Evolutionary conservation across 2,888 invertebrate genomes (phyloP), one percentile per base, ranked within the genome.

Genomic region (Camptogramma bilineatum): DNA sequence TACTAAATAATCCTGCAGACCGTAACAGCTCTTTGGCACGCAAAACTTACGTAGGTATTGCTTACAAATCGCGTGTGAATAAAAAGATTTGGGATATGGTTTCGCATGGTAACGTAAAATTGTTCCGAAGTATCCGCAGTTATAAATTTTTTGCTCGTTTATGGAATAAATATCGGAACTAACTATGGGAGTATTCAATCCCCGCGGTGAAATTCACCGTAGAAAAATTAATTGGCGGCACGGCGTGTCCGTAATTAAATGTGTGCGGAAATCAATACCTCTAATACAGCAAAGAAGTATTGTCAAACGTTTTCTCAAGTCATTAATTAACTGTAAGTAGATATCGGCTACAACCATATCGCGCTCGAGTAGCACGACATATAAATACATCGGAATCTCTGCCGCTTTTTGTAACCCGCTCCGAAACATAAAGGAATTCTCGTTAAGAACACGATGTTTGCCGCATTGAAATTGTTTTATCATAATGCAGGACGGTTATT

Each of bases 401-500:
- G 65, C 60, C 54, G 72, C 79, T 78, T 70, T 78, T 83, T 79
- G 80, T 78, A 75, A 77, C 57, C 31, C 47, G 60, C 70, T 81
- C 78, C 75, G 73, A 76, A 79, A 77, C 71, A 76, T 78, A 76
- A 85, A 83, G 83, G 82, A 83, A 81, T 81, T 84, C 89, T 91
- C 86, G 89, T 90, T 91, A 90, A 86, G 85, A 84, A 88, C 88
- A 86, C 85, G 84, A 87, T 86, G 87, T 88, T 88, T 87, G 86
- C 84, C 79, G 85, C 85, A 88, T 90, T 87, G 84, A 87, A 91
- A 91, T 90, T 88, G 85, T 90, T 91, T 91, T 90, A 90, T 91
- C 89, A 91, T 91, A 90, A 90, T 90, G 85, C 87, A 83, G 87
- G 84, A 80, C 80, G 85, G 90, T 90, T 91, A 91, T 91, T 91